Conservation (phyloP, 2,888 invertebrate species). For the Fabriciana adippe region DNA sequence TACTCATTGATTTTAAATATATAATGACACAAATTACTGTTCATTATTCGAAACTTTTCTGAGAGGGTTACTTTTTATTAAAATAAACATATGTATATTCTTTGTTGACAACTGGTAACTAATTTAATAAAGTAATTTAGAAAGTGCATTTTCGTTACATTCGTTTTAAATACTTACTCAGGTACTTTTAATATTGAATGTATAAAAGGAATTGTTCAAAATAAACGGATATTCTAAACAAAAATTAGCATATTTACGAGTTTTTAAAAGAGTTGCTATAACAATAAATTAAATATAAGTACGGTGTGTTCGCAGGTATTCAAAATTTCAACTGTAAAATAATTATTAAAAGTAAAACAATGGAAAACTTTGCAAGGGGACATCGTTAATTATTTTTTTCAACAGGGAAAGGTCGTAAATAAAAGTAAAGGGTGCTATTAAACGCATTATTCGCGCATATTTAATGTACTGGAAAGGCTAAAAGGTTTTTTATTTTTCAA, state of each 20-base stretch:
- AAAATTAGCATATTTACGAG: conserved; percentile 16
- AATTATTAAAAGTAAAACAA: conserved; percentile 67
- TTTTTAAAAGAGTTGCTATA: conserved; percentile 29
- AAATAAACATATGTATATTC: too few species aligned
- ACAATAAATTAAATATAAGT: conserved; percentile 26
- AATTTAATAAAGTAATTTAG: too few species aligned
- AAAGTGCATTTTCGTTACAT: too few species aligned
- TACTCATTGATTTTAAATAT: conserved; percentile 19
- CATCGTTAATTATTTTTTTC: conserved; percentile 76
- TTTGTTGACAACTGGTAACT: too few species aligned
- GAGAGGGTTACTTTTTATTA: too few species aligned
- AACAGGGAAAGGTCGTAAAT: conserved; percentile 71
- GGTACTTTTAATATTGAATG: too few species aligned
- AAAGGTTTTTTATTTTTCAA: conserved; percentile 72
- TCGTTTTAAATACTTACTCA: too few species aligned
- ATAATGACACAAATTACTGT: too few species aligned
- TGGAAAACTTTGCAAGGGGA: conserved; percentile 63
- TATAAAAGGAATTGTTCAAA: conserved; percentile 15
- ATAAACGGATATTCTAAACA: conserved; percentile 18
- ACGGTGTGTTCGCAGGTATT: conserved; percentile 34
- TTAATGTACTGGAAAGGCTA: conserved; percentile 79
- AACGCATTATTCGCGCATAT: conserved; percentile 80
- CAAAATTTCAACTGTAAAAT: conserved; percentile 46
- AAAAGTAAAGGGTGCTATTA: conserved; percentile 80
- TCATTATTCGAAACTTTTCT: too few species aligned